These are phyloP conservation scores for Drosophila nr. perissopoda DNA, from an alignment of 2,888 invertebrate genomes.

Conservation along the genomic window DNA sequence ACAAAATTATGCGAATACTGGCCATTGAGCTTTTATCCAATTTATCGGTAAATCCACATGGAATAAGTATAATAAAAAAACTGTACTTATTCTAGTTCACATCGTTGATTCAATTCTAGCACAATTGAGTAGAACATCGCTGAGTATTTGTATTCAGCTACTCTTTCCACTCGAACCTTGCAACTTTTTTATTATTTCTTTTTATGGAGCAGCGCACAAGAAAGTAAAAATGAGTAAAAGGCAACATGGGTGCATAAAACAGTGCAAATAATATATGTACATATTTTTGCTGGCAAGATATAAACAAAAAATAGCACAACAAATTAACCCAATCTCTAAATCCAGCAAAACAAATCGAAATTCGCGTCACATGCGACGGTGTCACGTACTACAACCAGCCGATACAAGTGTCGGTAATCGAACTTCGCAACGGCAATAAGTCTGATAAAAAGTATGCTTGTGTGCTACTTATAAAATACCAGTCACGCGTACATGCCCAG, in stretches of 20 bases:
- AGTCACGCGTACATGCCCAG: background rate
- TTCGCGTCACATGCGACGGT: constrained; percentile 65
- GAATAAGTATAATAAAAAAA: constrained; percentile 3
- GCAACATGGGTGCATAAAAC: constrained; percentile 37
- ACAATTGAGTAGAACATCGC: constrained; percentile 38
- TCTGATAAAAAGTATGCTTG: constrained; percentile 28
- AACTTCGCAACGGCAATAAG: constrained; percentile 42
- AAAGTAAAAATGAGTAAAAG: constrained; percentile 31
- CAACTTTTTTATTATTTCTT: background rate
- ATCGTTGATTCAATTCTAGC: constrained; percentile 20
- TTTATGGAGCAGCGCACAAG: constrained; percentile 4
- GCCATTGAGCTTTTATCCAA: background rate
- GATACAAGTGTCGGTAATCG: constrained; percentile 63
- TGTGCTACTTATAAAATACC: background rate
- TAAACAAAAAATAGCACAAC: constrained; percentile 7
- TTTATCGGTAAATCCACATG: constrained; percentile 12
- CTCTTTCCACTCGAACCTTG: background rate
- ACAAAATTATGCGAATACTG: background rate
- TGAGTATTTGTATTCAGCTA: constrained; percentile 1
- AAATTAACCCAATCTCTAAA: constrained; percentile 17
- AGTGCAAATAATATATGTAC: constrained; percentile 35
- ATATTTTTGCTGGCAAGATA: constrained; percentile 26
- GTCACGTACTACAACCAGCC: constrained; percentile 55
- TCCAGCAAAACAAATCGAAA: constrained; percentile 50
- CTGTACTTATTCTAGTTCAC: constrained; percentile 14